Evolutionary conservation across 2,888 invertebrate genomes (phyloP).

Genomic region (Tineola bisselliella): DNA sequence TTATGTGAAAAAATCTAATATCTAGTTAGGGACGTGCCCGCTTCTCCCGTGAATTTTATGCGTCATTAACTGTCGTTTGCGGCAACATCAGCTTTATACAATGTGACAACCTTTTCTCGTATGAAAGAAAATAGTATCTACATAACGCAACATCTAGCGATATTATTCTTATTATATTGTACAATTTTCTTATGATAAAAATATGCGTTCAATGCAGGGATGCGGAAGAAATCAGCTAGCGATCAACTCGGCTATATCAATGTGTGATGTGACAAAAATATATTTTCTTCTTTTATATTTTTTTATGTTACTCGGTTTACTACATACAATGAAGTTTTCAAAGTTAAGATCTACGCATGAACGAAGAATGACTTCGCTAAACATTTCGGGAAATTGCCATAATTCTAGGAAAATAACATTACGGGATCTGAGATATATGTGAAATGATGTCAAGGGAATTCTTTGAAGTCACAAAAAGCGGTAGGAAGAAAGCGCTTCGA

Average conservation of each 20-base stretch:
- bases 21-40: slow-evolving; percentile 14
- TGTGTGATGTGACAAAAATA: not conserved
- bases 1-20: not conserved
- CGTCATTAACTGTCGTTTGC: slow-evolving; percentile 56
- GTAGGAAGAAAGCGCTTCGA: not conserved
- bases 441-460: not conserved
- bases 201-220: not conserved
- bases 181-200: not conserved
- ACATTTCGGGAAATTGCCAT: not conserved
- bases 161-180: not conserved
- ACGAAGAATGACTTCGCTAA: not conserved
- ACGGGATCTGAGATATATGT: not conserved
- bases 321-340: not conserved
- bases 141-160: not conserved
- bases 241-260: not conserved
- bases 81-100: slow-evolving; percentile 52
- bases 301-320: not conserved
- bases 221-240: not conserved
- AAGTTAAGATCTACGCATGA: not conserved
- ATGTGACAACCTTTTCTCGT: slow-evolving; percentile 41
- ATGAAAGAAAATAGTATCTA: not conserved
- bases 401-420: not conserved
- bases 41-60: slow-evolving; percentile 45
- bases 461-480: slow-evolving; percentile 5
- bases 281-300: not conserved